Evolutionary conservation across 2,113 vertebrate genomes (phyloP), one percentile per base, ranked within the genome.

Genomic region (Corapipo altera): DNA sequence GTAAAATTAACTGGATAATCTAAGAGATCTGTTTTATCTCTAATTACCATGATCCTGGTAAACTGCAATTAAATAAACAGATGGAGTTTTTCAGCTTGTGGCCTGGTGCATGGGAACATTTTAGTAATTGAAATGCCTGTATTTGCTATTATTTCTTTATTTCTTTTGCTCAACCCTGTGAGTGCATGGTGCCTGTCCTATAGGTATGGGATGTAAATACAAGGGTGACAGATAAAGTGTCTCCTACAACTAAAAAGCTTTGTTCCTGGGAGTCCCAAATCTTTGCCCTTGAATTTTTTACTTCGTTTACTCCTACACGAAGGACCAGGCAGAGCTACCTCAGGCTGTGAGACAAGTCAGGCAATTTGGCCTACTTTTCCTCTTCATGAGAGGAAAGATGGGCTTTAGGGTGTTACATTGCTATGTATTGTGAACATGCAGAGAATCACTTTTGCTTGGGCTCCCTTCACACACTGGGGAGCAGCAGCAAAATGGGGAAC

Each of bases 61-160:
- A 95, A 96, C 86, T 96, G 95, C 91, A 94, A 95, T 96, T 96
- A 96, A 96, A 96, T 93, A 96, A 96, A 96, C 95, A 97, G 93
- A 95, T 72, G 80, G 61, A 89, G 80, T 72, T 95, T 93, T 94
- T 46, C 78, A 89, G 88, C 44, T 90, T 81, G 80, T 93, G 92
- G 92, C 83, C 58, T 79, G 66, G 49, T 92, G 62, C 66, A 91
- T 89, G 70, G 80, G 70, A 94, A 79, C 44, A 62, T 69, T 93
- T 69, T 28, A 81, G 49, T 72, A 80, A 92, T 73, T 87, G 83
- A 81, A 93, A 95, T 83, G 39, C 20, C 37, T 77, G 3, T 49
- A 72, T 96, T 95, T 92, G 35, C 59, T 94, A 52, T 64, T 49
- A 85, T 13, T 55, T 57, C 57, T 84, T 81, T 78, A 81, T 82